These are phyloP conservation scores for Collichthys lucidus DNA, from an alignment of 2,113 vertebrate genomes.

Conservation along the genomic window DNA sequence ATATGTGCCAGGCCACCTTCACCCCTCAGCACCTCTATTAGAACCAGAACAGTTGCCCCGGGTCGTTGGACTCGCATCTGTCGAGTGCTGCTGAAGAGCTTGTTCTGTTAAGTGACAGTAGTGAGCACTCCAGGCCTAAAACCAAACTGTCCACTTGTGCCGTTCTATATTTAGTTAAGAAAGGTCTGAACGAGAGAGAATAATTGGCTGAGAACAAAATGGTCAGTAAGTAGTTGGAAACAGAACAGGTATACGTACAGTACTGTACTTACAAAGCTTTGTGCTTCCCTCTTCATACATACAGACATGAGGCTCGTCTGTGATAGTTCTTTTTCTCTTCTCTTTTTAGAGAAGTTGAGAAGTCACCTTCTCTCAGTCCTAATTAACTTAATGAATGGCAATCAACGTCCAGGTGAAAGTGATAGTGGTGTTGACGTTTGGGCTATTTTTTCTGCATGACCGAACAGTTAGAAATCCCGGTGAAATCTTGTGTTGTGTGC, in stretches of 20 bases:
- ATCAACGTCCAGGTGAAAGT: background rate
- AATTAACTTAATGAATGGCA: background rate
- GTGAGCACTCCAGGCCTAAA: slow-evolving; percentile 6
- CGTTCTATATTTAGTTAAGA: background rate
- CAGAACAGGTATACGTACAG: background rate
- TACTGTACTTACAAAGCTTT: background rate
- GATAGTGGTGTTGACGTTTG: no score
- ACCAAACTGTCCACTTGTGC: background rate
- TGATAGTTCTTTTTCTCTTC: no score
- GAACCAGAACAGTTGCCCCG: slow-evolving; percentile 5
- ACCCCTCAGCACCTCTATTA: slow-evolving; percentile 35
- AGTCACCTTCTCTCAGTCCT: background rate
- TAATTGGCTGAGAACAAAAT: background rate
- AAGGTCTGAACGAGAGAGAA: background rate
- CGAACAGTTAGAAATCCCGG: background rate
- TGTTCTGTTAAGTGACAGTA: slow-evolving; percentile 19
- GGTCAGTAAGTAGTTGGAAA: no score
- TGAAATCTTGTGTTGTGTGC: background rate
- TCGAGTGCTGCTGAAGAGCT: slow-evolving; percentile 22
- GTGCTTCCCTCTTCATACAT: no score
- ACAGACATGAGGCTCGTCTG: background rate
- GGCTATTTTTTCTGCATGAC: background rate
- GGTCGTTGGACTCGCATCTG: slow-evolving; percentile 15
- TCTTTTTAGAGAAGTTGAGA: background rate
- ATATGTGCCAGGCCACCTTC: slow-evolving; percentile 12